These are phyloP conservation scores for Bombus vancouverensis DNA, from an alignment of 1,140 invertebrate species.

Conservation along the genomic window DNA sequence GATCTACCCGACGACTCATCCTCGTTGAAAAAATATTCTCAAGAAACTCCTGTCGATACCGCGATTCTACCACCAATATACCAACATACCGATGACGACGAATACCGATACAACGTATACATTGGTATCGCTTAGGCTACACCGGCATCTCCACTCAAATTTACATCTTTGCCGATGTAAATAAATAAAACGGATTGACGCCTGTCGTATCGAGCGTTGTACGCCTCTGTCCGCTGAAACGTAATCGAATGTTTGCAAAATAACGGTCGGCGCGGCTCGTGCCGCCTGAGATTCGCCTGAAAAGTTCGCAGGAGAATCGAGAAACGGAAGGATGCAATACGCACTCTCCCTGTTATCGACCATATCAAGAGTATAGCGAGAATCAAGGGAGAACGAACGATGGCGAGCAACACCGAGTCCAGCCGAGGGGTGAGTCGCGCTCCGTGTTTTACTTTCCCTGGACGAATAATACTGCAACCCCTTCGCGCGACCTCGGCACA, in stretches of 20 bases:
- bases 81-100: no score
- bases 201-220: background rate
- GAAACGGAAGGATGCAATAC: conserved; percentile 63
- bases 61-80: no score
- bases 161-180: no score
- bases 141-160: no score
- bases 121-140: no score
- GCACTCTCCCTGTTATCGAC: conserved; percentile 78
- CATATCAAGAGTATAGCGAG: conserved; percentile 61
- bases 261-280: background rate
- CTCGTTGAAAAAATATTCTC: no score
- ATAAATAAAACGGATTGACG: no score
- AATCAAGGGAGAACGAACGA: conserved; percentile 58
- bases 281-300: background rate
- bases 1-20: no score
- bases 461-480: conserved; percentile 32
- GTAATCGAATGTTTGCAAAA: background rate
- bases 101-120: no score
- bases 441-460: conserved; percentile 50
- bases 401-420: conserved; percentile 54
- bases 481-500: no score
- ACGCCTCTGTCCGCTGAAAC: background rate
- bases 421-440: conserved; percentile 38
- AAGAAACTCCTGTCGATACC: no score
- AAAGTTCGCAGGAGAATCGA: conserved; percentile 23